These are phyloP conservation scores for Lacerta bilineata DNA, from an alignment of 2,797 vertebrate genomes.

Conservation along the genomic window DNA sequence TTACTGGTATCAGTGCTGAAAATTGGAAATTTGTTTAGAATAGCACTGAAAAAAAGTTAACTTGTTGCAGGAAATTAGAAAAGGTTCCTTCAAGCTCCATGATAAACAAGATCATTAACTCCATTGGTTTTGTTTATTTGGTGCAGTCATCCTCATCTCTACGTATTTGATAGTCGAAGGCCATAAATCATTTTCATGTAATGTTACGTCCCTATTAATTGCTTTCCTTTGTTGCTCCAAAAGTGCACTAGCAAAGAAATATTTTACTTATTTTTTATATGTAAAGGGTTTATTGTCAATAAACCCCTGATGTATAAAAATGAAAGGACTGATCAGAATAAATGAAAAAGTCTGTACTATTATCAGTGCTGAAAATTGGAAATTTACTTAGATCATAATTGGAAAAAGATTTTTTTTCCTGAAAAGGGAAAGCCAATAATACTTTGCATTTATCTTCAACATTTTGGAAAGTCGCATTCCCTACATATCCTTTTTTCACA, in stretches of 20 bases:
- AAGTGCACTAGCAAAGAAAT: too few relatives aligned
- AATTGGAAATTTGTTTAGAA: conserved; percentile 25
- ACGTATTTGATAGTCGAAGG: background rate
- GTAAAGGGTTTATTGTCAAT: too few relatives aligned
- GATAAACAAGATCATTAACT: conserved; percentile 26
- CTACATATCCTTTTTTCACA: background rate
- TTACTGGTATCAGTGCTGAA: background rate
- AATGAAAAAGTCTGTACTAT: too few relatives aligned
- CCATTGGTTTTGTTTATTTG: background rate
- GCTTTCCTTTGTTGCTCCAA: background rate
- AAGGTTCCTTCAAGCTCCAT: conserved; percentile 25
- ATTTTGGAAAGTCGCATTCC: background rate
- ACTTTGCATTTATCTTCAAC: background rate
- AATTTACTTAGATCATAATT: too few relatives aligned
- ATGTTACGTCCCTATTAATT: background rate
- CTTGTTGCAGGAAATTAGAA: conserved; percentile 17
- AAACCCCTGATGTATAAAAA: too few relatives aligned
- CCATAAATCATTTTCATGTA: background rate
- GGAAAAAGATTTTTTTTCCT: background rate
- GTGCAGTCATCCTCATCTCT: background rate
- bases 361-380: too few relatives aligned
- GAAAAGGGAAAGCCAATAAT: background rate
- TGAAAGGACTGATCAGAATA: too few relatives aligned
- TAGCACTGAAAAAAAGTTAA: fast-evolving
- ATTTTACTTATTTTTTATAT: too few relatives aligned